phyloP scores from a whole-genome alignment of 2,113 vertebrate genomes.

The Nipponia nippon region DNA sequence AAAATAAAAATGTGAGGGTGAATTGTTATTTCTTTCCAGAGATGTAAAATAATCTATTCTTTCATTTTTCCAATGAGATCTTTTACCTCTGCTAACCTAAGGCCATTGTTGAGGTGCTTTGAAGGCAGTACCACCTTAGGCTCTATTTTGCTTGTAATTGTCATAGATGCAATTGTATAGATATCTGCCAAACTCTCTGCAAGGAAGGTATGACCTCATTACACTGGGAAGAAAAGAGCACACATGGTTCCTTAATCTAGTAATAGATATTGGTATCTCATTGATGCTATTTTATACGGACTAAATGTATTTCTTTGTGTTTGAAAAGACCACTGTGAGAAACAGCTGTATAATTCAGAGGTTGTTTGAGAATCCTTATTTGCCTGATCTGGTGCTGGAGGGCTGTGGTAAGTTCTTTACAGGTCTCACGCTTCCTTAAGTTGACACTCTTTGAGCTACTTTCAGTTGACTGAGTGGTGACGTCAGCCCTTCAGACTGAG shows the following conservation, averaged over 20 bases:
- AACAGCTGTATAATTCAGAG: neutral
- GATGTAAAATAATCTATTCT: neutral
- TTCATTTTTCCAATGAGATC: neutral
- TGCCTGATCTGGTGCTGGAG: neutral
- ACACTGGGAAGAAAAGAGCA: neutral
- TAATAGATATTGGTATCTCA: neutral
- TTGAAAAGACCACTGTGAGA: neutral
- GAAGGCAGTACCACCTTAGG: neutral
- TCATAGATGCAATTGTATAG: neutral
- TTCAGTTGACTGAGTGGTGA: neutral
- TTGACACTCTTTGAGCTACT: rapidly evolving
- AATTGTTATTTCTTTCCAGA: neutral
- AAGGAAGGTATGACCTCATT: neutral
- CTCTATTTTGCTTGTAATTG: neutral
- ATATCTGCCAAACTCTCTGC: neutral
- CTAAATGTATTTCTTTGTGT: neutral
- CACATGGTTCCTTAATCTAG: neutral
- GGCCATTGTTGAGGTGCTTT: neutral
- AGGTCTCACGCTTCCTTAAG: neutral
- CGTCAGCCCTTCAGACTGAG: neutral
- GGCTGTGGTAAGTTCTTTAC: neutral
- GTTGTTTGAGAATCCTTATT: neutral
- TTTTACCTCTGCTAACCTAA: neutral
- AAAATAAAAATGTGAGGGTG: neutral
- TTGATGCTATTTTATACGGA: neutral